Evolutionary conservation across 2,888 invertebrate species (phyloP), one percentile per base, ranked within the genome.

Genomic region (Prosapia bicincta): DNA sequence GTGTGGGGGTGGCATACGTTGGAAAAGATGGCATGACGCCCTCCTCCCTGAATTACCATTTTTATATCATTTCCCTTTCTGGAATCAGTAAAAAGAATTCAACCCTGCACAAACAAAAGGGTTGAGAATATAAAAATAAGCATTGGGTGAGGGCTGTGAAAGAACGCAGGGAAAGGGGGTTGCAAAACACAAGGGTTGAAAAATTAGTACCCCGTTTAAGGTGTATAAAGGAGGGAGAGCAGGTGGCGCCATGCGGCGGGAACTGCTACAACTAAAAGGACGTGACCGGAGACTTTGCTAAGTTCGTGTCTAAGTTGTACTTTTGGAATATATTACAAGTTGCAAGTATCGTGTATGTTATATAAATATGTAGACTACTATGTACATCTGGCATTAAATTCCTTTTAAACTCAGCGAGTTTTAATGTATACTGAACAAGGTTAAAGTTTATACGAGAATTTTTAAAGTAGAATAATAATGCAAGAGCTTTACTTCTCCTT

Each of bases 51-150:
- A 77, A 79, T 79, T 79, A 78, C 78, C 78, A 79, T 79, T 78
- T 79, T 79, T 79, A 78, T 79, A 78, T 78, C 79, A 69, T 77
- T 76, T 72, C 72, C 72, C 72, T 76, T 69, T 72, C 69, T 72
- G 54, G 72, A 76, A 76, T 72, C 54, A 54, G 71, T 72, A 72
- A 76, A 72, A 76, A 76, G 76, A 76, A 66, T 78, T 78, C 75
- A 72, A 78, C 54, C 30, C 69, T 66, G 30, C 67, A 54, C 65
- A 67, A 67, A 71, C 68, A 54, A 75, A 75, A 72, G 75, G 77
- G 74, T 75, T 72, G 72, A 69, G 77, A 75, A 77, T 75, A 76
- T 76, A 76, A 76, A 76, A 72, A 71, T 66, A 75, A 72, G 72
- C 71, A 66, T 20, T 28, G 10, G 25, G 66, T 66, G 67, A 67